phyloP scores from a whole-genome alignment of 1,140 invertebrate species.

The Panulirus ornatus region DNA sequence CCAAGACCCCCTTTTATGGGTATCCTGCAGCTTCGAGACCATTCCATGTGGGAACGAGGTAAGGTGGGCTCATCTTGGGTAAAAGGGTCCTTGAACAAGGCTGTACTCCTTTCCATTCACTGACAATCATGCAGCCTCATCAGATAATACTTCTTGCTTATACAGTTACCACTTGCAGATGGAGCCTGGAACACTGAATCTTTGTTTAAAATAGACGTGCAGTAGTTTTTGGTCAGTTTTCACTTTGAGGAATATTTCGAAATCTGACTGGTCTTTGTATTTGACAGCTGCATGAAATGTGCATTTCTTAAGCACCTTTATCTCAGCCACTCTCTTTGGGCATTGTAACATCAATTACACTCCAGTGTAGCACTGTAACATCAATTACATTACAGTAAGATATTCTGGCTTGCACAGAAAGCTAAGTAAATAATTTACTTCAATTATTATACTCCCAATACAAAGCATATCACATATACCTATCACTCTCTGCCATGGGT shows the following conservation, averaged over 20 bases:
- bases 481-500: neutral
- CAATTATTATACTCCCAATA: neutral
- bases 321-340: neutral
- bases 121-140: too few relatives aligned
- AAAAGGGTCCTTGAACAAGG: too few relatives aligned
- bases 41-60: neutral
- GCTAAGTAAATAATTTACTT: neutral
- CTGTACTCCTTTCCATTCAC: too few relatives aligned
- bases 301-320: neutral
- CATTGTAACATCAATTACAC: neutral
- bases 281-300: neutral
- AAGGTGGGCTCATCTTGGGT: too few relatives aligned
- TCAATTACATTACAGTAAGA: neutral
- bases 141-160: too few relatives aligned
- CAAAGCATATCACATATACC: conserved; percentile 4
- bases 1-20: too few relatives aligned
- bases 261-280: neutral
- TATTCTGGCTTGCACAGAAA: neutral
- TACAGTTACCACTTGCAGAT: too few relatives aligned
- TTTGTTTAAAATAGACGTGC: too few relatives aligned
- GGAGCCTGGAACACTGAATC: too few relatives aligned
- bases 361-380: too few relatives aligned
- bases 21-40: neutral
- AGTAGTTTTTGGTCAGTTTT: too few relatives aligned
- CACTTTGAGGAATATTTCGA: neutral